Evolutionary conservation across 2,888 invertebrate species (phyloP), one percentile per base, ranked within the genome.

Genomic region (Labia minor): DNA sequence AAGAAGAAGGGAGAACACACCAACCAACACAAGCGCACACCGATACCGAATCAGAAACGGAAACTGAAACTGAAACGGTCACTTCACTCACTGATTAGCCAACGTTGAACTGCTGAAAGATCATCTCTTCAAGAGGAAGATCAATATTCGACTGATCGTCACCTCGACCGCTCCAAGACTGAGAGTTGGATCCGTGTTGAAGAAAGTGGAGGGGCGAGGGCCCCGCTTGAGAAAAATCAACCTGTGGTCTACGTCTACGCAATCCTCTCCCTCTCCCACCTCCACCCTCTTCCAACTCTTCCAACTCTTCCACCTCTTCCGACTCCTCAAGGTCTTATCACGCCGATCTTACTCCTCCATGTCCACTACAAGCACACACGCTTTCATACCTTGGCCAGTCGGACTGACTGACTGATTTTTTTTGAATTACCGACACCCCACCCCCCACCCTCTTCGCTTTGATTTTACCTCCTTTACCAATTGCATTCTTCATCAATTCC

Each of bases 101-200:
- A 26, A 3, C 26, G 26, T 26, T 6, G 26, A 26, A 26, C 26
- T 16, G 49, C 49, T 49, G 6, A 49, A 49, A 14, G 49, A 49
- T 49, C 49, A 49, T 49, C 49, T 49, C 49, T 16, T 49, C 16
- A 26, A 49, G 49, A 49, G 49, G 14, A 14, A 49, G 49, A 49
- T 49, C 49, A 49, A 49, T 49, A 49, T 49, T 49, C 49, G 49
- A 49, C 49, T 49, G 49, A 14, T 49, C 49, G 49, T 49, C 49
- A 49, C 49, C 49, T 16, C 49, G 49, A 49, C 14, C 49, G n/a
- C 16, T 11, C 6, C 16, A 49, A 49, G 49, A 49, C 49, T 49
- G 49, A 49, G 49, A 3, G 4, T 26, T 6, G 49, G 14, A 3
- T 14, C 3, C 2, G 6, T 4, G 2, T n/a, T 11, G 14, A 49